phyloP scores from a whole-genome alignment of 2,113 vertebrate species.

The Serinus canaria region DNA sequence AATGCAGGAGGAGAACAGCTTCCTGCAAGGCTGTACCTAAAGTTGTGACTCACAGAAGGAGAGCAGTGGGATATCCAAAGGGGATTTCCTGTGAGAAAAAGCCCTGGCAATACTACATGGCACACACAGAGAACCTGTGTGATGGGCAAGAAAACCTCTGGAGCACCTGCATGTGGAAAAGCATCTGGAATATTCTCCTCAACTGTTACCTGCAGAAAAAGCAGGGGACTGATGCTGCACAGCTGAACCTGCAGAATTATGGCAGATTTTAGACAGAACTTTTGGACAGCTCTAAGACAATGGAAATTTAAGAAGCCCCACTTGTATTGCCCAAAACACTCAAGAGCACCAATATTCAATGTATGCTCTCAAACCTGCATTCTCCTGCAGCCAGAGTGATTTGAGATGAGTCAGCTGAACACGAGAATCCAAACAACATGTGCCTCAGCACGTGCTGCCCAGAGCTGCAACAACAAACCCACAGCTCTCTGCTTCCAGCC shows the following conservation, averaged over 20 bases:
- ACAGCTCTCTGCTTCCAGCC: neutral
- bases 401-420: neutral
- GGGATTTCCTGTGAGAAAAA: neutral
- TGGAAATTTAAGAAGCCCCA: neutral
- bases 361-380: neutral
- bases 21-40: neutral
- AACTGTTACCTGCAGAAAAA: neutral
- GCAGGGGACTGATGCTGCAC: neutral
- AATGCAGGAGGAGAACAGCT: neutral
- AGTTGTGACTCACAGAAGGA: neutral
- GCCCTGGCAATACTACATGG: neutral
- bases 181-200: neutral
- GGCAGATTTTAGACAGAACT: neutral
- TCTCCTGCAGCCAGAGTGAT: neutral
- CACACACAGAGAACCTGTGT: rapidly evolving
- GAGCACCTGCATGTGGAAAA: neutral
- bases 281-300: neutral
- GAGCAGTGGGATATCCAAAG: neutral
- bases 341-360: neutral
- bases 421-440: neutral
- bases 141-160: neutral
- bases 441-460: neutral
- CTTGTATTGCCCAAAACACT: neutral
- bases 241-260: neutral
- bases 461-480: neutral